Evolutionary conservation across 2,113 vertebrate genomes (phyloP), one percentile per base, ranked within the genome.

Genomic region (Oxyruncus cristatus): DNA sequence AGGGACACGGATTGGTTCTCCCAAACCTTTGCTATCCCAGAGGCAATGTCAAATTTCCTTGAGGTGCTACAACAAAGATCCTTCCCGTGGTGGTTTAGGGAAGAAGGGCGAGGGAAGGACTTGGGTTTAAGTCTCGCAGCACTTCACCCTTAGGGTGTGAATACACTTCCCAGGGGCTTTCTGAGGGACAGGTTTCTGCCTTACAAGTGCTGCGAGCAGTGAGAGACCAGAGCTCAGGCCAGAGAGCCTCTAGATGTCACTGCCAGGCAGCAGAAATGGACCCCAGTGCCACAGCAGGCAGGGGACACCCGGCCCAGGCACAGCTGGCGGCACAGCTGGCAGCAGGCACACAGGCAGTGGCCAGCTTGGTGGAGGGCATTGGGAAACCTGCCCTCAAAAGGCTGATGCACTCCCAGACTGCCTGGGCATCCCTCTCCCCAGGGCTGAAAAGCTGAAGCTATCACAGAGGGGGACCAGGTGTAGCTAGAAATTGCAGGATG

Each of bases 221-320:
- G 52, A 73, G 55, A 79, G 42, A 23, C 2, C 4, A 61, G 46
- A 86, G 62, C 77, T 80, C 79, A 37, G 52, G 13, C 22, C n/a
- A 37, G 20, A 24, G 33, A 82, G 63, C 95, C 97, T 97, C 95
- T 94, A 97, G 97, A 88, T 97, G 98, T 91, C 98, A 95, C 93
- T 95, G 70, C 89, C 72, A 55, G 27, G 44, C 80, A 97, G 91
- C 63, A 67, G 32, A 92, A 95, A 83, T 7, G 28, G 41, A 63
- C 63, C 62, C 47, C 27, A 26, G 44, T 35, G 56, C 39, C 56
- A 74, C 46, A 8, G 50, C 0, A 0, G 50, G 49, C 39, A 52
- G 59, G 16, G 55, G 35, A 80, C 63, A 52, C 6, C 14, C 0
- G 0, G 15, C 14, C 30, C 65, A n/a, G 63, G 41, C 85, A 62